Evolutionary conservation across 2,888 invertebrate species (phyloP).

Genomic region (Cartodere bifasciata): DNA sequence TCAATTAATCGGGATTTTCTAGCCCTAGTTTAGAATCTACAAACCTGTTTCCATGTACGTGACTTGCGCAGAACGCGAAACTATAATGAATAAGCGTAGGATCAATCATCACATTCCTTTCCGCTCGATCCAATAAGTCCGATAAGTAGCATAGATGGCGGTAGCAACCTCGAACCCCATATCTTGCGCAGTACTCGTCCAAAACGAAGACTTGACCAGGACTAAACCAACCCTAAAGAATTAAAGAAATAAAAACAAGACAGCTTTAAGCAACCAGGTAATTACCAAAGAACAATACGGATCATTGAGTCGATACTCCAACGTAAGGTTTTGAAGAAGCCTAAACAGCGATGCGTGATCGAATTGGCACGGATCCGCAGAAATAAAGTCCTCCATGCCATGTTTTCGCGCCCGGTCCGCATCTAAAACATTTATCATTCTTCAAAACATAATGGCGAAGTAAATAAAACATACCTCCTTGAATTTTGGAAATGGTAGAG

Average conservation of each 20-base stretch:
- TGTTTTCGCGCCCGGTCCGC: conserved; percentile 94
- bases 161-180: conserved; percentile 94
- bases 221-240: conserved; percentile 94
- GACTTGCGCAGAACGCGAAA: conserved; percentile 98
- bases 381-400: conserved; percentile 98
- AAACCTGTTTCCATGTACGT: conserved; percentile 97
- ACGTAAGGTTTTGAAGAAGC: conserved; percentile 78
- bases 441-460: background rate
- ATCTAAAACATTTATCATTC: conserved; percentile 41
- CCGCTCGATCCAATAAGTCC: conserved; percentile 89
- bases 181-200: conserved; percentile 95
- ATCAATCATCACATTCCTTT: conserved; percentile 87
- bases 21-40: conserved; percentile 27
- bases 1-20: conserved; percentile 32
- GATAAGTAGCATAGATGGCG: conserved; percentile 92
- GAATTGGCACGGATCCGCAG: conserved; percentile 96
- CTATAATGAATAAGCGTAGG: conserved; percentile 98
- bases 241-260: conserved; percentile 11
- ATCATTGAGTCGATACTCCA: conserved; percentile 93
- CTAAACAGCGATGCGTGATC: conserved; percentile 91
- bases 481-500: conserved; percentile 74
- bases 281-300: conserved; percentile 94
- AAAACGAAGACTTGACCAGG: conserved; percentile 98
- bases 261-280: conserved; percentile 13
- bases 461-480: conserved; percentile 57